phyloP scores from a whole-genome alignment of 2,888 invertebrate species.

The Luffia ferchaultella region DNA sequence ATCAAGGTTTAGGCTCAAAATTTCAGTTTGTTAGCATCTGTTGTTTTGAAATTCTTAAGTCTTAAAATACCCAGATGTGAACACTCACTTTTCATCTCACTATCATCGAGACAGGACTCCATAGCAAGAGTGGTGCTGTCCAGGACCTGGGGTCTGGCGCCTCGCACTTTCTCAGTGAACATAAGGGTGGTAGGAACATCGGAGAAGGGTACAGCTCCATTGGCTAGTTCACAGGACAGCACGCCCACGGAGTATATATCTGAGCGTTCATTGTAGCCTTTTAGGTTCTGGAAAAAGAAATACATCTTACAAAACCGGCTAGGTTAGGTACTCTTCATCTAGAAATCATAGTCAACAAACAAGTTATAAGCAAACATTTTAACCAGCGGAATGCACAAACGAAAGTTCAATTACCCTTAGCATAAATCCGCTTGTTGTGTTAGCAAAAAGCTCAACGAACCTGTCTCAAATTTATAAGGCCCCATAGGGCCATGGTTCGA shows the following conservation, averaged over 20 bases:
- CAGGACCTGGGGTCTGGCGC: conserved; percentile 77
- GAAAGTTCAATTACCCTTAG: no score
- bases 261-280: conserved; percentile 88
- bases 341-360: no score
- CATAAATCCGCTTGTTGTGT: no score
- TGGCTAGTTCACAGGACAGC: conserved; percentile 86
- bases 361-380: no score
- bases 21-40: no score
- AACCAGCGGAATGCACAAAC: no score
- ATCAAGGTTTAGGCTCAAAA: no score
- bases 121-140: conserved; percentile 76
- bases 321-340: no score
- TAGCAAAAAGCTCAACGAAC: no score
- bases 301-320: no score
- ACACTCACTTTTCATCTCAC: conserved; percentile 3
- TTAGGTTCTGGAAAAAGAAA: conserved; percentile 69
- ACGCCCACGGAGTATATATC: conserved; percentile 94
- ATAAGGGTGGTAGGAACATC: conserved; percentile 88
- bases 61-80: not conserved
- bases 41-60: not conserved
- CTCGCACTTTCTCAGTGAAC: conserved; percentile 89
- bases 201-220: conserved; percentile 88
- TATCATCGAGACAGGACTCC: conserved; percentile 43
- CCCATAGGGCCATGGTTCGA: no score
- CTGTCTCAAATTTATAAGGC: no score